A percentile compares a stretch with the other conserved stretches of the same genome.
These are phyloP conservation scores for Phrynocephalus vlangalii DNA, from an alignment of 2,797 vertebrate species.

Conservation along the genomic window DNA sequence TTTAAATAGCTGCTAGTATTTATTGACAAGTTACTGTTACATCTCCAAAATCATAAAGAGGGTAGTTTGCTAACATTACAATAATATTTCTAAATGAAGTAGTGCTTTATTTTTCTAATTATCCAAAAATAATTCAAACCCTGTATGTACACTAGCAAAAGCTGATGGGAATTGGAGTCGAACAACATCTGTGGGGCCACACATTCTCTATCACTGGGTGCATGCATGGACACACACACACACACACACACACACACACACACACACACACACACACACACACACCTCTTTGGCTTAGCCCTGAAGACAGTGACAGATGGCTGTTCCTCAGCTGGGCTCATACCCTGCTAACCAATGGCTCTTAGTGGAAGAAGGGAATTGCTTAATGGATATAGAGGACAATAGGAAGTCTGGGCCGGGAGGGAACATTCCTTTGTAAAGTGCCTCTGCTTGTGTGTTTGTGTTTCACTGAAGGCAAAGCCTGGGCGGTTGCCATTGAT, in stretches of 20 bases:
- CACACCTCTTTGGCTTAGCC: conserved; percentile 34
- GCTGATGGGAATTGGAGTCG: background rate
- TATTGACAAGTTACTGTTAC: too few species aligned
- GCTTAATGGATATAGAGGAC: conserved; percentile 40
- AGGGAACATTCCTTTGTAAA: conserved; percentile 65
- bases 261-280: background rate
- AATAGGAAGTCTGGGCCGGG: conserved; percentile 40
- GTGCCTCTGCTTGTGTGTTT: conserved; percentile 42
- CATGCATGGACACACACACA: too few species aligned
- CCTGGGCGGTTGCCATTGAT: conserved; percentile 47
- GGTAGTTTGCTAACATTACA: too few species aligned
- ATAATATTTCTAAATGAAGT: background rate
- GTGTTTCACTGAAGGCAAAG: conserved; percentile 32
- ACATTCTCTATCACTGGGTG: background rate
- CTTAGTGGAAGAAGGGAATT: conserved; percentile 11
- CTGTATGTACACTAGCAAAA: background rate
- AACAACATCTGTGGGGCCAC: background rate
- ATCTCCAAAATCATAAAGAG: too few species aligned
- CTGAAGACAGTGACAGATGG: conserved; percentile 76
- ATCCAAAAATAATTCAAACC: background rate
- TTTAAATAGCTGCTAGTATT: too few species aligned
- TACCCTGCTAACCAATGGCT: conserved; percentile 46
- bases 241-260: background rate
- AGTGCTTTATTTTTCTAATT: background rate
- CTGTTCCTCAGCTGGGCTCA: conserved; percentile 59